phyloP scores from a whole-genome alignment of 2,797 vertebrate species.

The Spatula clypeata region DNA sequence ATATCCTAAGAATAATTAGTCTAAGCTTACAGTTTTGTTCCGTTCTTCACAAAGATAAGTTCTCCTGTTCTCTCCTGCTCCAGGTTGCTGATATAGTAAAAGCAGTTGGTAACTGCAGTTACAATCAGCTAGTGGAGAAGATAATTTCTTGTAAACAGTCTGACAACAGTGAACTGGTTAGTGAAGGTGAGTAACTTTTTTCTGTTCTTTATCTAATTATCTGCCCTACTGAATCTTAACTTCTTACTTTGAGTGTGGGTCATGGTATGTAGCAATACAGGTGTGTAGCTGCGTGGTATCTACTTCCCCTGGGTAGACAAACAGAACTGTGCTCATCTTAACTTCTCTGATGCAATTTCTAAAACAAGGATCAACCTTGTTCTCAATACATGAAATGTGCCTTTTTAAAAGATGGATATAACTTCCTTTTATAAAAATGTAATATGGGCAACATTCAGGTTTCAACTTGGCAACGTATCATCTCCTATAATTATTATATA shows the following conservation, averaged over 20 bases:
- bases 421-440: background rate
- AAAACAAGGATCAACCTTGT: background rate
- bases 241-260: background rate
- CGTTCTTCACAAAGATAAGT: constrained; percentile 32
- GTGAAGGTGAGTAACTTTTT: constrained; percentile 90
- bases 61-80: constrained; percentile 51
- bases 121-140: constrained; percentile 99
- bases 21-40: background rate
- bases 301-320: background rate
- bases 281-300: background rate
- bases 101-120: constrained; percentile 98
- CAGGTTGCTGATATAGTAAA: constrained; percentile 96
- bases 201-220: background rate
- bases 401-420: background rate
- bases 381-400: background rate
- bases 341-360: background rate
- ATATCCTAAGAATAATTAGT: background rate
- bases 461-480: background rate
- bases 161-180: constrained; percentile 94
- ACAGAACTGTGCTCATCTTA: background rate
- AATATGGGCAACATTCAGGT: background rate
- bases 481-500: background rate
- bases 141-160: constrained; percentile 99
- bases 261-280: background rate
- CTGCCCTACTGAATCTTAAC: background rate